phyloP scores from a whole-genome alignment of 2,797 vertebrate genomes.

The Pantherophis alleghaniensis region DNA sequence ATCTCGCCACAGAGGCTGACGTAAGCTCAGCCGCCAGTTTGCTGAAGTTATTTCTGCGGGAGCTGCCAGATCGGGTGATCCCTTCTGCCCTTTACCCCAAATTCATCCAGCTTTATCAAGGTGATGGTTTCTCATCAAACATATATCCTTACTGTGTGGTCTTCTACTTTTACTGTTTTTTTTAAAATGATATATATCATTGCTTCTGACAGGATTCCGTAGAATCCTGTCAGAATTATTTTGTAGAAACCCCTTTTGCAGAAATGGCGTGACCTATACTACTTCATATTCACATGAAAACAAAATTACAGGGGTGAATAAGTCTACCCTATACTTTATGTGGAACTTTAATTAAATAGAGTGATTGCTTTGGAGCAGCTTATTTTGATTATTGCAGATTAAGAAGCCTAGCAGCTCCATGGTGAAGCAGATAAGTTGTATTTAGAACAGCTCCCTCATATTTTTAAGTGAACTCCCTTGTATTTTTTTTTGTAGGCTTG shows the following conservation, averaged over 20 bases:
- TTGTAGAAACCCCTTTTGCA: not conserved
- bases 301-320: not conserved
- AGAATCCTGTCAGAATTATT: not conserved
- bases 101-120: slow-evolving; percentile 80
- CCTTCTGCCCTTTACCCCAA: slow-evolving; percentile 74
- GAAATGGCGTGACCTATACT: not conserved
- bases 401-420: not conserved
- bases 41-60: slow-evolving; percentile 87
- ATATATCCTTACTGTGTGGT: slow-evolving; percentile 2
- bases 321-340: not conserved
- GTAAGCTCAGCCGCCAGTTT: slow-evolving; percentile 84
- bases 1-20: slow-evolving; percentile 77
- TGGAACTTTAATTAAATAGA: not conserved
- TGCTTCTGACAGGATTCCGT: not conserved
- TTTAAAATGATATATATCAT: not conserved
- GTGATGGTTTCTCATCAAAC: slow-evolving; percentile 67
- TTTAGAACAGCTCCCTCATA: not conserved
- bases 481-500: not conserved
- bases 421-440: not conserved
- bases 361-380: not conserved
- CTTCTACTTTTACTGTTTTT: not conserved
- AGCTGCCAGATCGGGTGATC: slow-evolving; percentile 85
- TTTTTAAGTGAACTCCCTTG: not conserved
- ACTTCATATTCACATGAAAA: not conserved
- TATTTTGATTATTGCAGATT: not conserved